Evolutionary conservation across 2,888 invertebrate genomes (phyloP), one percentile per base, ranked within the genome.

Genomic region (Phaonia tiefii): DNA sequence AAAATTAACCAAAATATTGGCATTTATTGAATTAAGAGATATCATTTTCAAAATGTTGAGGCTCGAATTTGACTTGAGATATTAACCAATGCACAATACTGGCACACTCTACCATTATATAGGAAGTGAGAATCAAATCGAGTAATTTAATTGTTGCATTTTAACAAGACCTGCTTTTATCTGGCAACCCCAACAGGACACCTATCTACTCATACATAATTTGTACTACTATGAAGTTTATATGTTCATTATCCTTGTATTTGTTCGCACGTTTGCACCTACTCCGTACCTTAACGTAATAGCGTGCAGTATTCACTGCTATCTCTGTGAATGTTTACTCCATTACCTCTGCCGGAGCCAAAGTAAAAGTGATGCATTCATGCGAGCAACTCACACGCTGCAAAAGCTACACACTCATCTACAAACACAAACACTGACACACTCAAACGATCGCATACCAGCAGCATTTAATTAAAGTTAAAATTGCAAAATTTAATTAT

Each of bases 401-500:
- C n/a, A n/a, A 8, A 31, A 31, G 31, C 31, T 31, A 3, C 4
- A 31, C 4, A 31, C 8, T 8, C 31, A 8, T 31, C n/a, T n/a
- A 8, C 31, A 42, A 13, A n/a, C 67, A 69, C 46, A 39, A 66
- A 60, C n/a, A 13, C 26, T 13, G 4, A 56, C 13, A 3, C 56
- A 11, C 26, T 4, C 25, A 13, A n/a, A 26, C 56, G 13, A 13
- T 11, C 39, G 15, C 39, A 39, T 37, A 31, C 31, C 75, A 72
- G 72, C 63, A 72, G 67, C 72, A 67, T 75, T 80, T 80, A 80
- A 75, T 80, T 80, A 69, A 51, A 54, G 46, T 69, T 46, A 69
- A 80, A 79, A 79, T 75, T 72, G 72, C 58, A 44, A 72, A 80
- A 80, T 79, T 75, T 75, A 79, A 79, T 79, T 79, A 75, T 49